Conservation (phyloP, 2,888 invertebrate genomes). For the Teleogryllus oceanicus region DNA sequence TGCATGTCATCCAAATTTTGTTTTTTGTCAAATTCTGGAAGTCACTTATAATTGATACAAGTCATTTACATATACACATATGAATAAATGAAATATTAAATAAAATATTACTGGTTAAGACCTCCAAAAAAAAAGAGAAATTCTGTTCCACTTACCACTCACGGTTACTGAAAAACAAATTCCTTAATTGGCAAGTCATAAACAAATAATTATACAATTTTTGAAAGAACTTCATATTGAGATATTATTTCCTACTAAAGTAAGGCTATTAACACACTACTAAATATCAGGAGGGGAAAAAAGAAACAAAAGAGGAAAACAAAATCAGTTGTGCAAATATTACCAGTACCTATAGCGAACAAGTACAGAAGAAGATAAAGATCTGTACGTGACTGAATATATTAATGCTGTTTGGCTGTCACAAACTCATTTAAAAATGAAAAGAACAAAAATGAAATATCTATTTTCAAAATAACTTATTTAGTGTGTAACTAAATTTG, state of each 20-base stretch:
- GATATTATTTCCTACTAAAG: background rate
- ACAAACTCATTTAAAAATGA: no score
- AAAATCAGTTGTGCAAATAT: no score
- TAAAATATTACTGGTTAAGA: background rate
- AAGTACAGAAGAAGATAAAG: background rate
- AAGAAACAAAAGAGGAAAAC: no score
- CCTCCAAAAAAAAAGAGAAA: slow-evolving; percentile 5
- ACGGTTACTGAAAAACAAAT: slow-evolving; percentile 18
- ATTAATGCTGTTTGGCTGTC: background rate
- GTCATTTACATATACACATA: slow-evolving; percentile 2
- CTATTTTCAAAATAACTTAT: no score
- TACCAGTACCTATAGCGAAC: background rate
- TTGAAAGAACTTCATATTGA: background rate
- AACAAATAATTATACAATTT: slow-evolving; percentile 18
- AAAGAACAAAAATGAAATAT: no score
- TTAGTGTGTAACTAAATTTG: no score
- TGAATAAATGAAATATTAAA: background rate
- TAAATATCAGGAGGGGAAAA: background rate
- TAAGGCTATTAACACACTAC: slow-evolving; percentile 18
- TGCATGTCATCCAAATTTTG: background rate
- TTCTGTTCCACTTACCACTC: slow-evolving; percentile 18
- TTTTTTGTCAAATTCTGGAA: no score
- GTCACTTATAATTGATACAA: background rate
- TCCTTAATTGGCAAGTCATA: slow-evolving; percentile 18
- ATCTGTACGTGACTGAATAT: slow-evolving; percentile 18